These are phyloP conservation scores for Chionis minor DNA, from an alignment of 2,113 vertebrate species.

Conservation along the genomic window DNA sequence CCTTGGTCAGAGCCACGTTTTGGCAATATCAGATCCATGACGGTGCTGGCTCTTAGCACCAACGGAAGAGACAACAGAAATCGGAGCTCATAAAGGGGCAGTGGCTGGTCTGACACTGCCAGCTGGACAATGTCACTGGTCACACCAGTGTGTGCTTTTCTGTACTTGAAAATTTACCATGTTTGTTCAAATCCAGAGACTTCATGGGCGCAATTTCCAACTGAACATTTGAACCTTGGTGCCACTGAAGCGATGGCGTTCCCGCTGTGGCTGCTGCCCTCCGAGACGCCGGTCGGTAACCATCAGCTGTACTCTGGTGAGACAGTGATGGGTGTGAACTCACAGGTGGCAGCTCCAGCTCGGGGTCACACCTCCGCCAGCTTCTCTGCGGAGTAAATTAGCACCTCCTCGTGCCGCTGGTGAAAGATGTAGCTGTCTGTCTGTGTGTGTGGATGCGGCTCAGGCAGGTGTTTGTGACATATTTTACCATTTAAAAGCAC, in stretches of 20 bases:
- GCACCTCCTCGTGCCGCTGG: rapidly evolving
- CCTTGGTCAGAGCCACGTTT: not conserved
- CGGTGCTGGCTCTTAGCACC: not conserved
- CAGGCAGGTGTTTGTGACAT: not conserved
- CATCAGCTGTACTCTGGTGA: not conserved
- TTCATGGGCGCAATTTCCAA: not conserved
- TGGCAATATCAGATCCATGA: not conserved
- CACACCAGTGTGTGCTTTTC: not conserved
- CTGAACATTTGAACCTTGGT: not conserved
- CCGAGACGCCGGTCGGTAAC: rapidly evolving
- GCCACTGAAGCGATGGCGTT: not conserved
- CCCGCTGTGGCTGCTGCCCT: not conserved
- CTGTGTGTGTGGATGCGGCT: rapidly evolving
- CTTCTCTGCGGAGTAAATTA: not conserved
- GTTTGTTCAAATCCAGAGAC: not conserved
- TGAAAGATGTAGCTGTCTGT: not conserved
- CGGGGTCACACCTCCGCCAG: not conserved
- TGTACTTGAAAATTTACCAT: rapidly evolving
- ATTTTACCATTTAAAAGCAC: not conserved
- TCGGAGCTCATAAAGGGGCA: not conserved
- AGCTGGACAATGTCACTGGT: not conserved
- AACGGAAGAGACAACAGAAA: not conserved
- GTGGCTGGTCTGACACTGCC: not conserved
- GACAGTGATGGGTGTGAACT: not conserved
- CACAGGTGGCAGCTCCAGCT: not conserved